phyloP scores from a whole-genome alignment of 2,113 vertebrate genomes.

The Brachionichthys hirsutus region DNA sequence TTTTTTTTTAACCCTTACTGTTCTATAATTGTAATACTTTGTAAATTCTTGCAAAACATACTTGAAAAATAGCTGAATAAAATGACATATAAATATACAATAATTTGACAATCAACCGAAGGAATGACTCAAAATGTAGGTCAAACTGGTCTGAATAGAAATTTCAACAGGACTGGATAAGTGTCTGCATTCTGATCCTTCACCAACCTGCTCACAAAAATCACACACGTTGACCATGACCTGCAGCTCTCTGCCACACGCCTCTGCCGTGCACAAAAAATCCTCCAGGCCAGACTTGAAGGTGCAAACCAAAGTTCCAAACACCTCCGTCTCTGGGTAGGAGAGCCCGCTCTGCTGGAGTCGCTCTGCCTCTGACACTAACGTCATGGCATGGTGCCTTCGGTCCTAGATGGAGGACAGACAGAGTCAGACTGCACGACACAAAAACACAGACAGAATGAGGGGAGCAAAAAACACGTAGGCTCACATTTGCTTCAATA shows the following conservation, averaged over 20 bases:
- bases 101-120: not conserved
- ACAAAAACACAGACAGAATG: not conserved
- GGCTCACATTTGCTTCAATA: constrained; percentile 82
- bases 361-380: constrained; percentile 80
- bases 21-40: too few species aligned
- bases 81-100: too few species aligned
- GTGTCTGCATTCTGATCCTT: not conserved
- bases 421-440: constrained; percentile 3
- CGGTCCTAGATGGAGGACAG: constrained; percentile 73
- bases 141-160: too few species aligned
- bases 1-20: too few species aligned
- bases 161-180: too few species aligned
- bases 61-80: too few species aligned
- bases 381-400: constrained; percentile 76
- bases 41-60: too few species aligned
- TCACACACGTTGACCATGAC: constrained; percentile 76
- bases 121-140: too few species aligned
- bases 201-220: constrained; percentile 86
- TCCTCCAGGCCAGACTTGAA: constrained; percentile 80
- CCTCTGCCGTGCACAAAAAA: constrained; percentile 83
- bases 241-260: constrained; percentile 79
- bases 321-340: constrained; percentile 73
- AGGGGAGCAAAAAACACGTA: not conserved
- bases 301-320: constrained; percentile 67
- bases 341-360: constrained; percentile 44